Base-by-base conservation (phyloP, 2,113 vertebrate genomes). In the Halcyon malimbica region DNA sequence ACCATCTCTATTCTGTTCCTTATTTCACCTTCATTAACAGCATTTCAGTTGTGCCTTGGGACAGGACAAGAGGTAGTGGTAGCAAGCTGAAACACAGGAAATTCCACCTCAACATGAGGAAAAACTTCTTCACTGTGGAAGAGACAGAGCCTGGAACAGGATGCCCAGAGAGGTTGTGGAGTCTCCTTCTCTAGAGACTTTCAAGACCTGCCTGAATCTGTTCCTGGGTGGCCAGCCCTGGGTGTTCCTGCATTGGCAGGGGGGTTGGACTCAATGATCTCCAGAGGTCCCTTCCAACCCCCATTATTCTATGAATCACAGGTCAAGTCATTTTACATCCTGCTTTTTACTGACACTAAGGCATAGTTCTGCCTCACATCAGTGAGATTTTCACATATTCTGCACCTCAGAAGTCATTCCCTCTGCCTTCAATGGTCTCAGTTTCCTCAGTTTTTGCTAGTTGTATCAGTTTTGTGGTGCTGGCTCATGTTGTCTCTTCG, bases 261-360 rank as follows among this genome's bases (percentile, higher is more conserved):
- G 53, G 8, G 20, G 24, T 51, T 44, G 9, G 57, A 84, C 41
- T 67, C 26, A 56, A 2, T 90, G 67, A 88, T 94, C 53, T 95
- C 90, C 96, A 96, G 96, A 95, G 89, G 93, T 96, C 67, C 71
- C 71, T 90, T 83, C 33, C 7, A 3, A 80, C 67, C 89, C 79
- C 83, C 48, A 4, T 42, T 20, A 63, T 59, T 69, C 73, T 60
- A 44, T 46, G 68, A 94, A 62, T 70, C 63, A 42, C 41, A 63
- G 79, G 79, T 73, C 83, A 69, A 56, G 69, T 37, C 2, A 21
- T 69, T 95, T 83, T 87, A 68, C 51, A 65, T 13, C 41, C 74
- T 69, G 26, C 23, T 68, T 91, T 91, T 87, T 56, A 29, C 87
- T 17, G 21, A 19, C 18, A 63, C 16, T 54, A 60, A 79, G 51